Base-by-base conservation (phyloP, 2,113 vertebrate species). In the Nesoenas mayeri region DNA sequence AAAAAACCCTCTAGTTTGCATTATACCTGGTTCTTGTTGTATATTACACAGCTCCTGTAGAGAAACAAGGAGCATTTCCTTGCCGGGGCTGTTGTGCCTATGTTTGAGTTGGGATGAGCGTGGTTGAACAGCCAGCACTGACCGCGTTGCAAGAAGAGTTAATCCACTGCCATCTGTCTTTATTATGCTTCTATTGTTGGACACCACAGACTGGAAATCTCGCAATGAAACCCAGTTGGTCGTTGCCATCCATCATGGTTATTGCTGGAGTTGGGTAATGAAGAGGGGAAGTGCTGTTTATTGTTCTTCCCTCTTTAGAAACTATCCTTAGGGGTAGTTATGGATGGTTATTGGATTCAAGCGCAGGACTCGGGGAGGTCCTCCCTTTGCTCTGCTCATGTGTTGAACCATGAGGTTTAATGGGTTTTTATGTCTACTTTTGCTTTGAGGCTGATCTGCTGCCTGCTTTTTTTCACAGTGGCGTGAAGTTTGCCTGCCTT, bases 81-180 rank as follows among this genome's bases (percentile, higher is more conserved):
- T 32, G 58, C 12, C 51, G 1, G 65, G 85, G 94, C 70, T 81
- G 42, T 11, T 15, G 28, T 54, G 85, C 75, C 50, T 25, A 15
- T 9, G 0, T 48, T 56, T 19, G 48, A 51, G 44, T 2, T 56
- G 77, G 92, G 82, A 21, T 11, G 38, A 93, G 64, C 15, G 5
- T 3, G 1, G 84, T 31, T 56, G 79, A 86, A 7, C 79, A 50
- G 6, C 82, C 75, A 48, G 90, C 28, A 0, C 85, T 67, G 93
- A 75, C 79, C 2, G 0, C 51, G 0, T 28, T 61, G 90, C 79
- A 31, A 69, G 85, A 65, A 54, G 90, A 95, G 53, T 93, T 96
- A 96, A 96, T 96, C 96, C 90, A 11, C 86, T 72, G 93, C 96
- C 96, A 97, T 97, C 96, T 96, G 94, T 96, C 95, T 97, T 97